Percentiles rank a stretch among this genome's conserved stretches.
Conservation (phyloP, 2,113 vertebrate genomes). For the Apaloderma vittatum region DNA sequence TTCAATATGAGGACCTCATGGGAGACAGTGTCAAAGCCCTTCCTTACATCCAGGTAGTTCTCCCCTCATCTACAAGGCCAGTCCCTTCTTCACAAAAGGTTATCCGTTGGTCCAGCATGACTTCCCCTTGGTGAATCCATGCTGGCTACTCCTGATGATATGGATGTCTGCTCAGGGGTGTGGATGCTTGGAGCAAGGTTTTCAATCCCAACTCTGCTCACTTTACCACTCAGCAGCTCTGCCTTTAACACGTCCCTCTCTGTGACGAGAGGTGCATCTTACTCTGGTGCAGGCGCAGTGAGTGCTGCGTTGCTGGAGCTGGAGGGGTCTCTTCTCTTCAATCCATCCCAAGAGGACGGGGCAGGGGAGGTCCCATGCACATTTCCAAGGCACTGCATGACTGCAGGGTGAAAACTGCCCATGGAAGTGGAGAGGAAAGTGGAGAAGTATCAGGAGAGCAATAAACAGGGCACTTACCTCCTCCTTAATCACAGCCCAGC, state of each 20-base stretch:
- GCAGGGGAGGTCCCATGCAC: rapidly evolving
- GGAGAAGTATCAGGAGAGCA: slow-evolving; percentile 30
- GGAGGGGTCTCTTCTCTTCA: neutral
- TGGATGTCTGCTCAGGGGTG: rapidly evolving
- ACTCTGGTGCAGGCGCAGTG: neutral
- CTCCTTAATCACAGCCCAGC: slow-evolving; percentile 37
- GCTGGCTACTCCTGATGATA: neutral
- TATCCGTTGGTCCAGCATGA: neutral
- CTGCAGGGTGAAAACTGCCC: neutral
- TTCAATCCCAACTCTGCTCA: neutral
- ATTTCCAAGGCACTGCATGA: neutral
- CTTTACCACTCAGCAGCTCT: neutral
- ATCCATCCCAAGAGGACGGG: neutral
- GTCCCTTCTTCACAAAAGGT: neutral
- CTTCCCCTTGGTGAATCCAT: neutral
- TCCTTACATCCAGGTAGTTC: neutral
- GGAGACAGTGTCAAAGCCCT: neutral
- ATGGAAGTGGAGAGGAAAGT: neutral
- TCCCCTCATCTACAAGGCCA: neutral
- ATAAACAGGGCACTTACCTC: slow-evolving; percentile 42
- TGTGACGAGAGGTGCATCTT: neutral
- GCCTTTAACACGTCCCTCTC: neutral
- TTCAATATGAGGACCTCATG: neutral
- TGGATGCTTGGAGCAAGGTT: neutral
- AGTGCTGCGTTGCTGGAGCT: neutral